Percentiles rank a stretch among this genome's conserved stretches.
These are phyloP conservation scores for Parnassius glacialis DNA, from an alignment of 2,888 invertebrate genomes.

Conservation along the genomic window DNA sequence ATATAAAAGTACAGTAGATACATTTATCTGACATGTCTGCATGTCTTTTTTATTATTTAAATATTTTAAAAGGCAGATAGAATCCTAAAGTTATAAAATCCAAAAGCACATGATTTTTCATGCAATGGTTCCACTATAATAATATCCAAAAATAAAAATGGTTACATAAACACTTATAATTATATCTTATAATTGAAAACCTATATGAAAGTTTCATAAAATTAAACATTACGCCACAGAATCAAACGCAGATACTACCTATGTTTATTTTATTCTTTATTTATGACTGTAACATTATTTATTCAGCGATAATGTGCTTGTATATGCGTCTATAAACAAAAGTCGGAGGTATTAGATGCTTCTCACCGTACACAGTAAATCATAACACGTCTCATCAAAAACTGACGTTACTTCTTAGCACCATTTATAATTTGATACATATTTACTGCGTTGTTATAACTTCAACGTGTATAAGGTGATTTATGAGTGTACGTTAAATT, in stretches of 20 bases:
- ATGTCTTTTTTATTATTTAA: too few species aligned
- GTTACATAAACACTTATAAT: neutral
- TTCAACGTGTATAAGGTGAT: slow-evolving; percentile 5
- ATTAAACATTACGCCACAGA: slow-evolving; percentile 14
- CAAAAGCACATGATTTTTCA: too few species aligned
- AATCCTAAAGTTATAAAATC: too few species aligned
- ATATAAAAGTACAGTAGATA: too few species aligned
- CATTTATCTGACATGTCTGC: too few species aligned
- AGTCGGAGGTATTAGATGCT: slow-evolving; percentile 15
- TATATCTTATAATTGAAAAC: slow-evolving; percentile 9
- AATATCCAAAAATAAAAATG: too few species aligned
- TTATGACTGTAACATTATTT: slow-evolving; percentile 15
- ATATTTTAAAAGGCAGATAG: too few species aligned
- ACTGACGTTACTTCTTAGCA: slow-evolving; percentile 9
- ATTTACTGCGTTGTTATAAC: slow-evolving; percentile 18
- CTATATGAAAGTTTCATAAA: slow-evolving; percentile 11
- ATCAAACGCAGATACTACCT: neutral
- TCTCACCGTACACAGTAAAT: slow-evolving; percentile 15
- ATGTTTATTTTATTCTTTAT: slow-evolving; percentile 15
- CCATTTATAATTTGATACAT: slow-evolving; percentile 20
- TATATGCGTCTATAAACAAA: slow-evolving; percentile 12
- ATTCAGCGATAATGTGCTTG: slow-evolving; percentile 18
- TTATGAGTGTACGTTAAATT: slow-evolving; percentile 16
- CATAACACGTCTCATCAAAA: slow-evolving; percentile 23
- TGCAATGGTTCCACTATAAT: too few species aligned